These are phyloP conservation scores for Trichonephila clavipes DNA, from an alignment of 1,140 invertebrate genomes.

Conservation along the genomic window DNA sequence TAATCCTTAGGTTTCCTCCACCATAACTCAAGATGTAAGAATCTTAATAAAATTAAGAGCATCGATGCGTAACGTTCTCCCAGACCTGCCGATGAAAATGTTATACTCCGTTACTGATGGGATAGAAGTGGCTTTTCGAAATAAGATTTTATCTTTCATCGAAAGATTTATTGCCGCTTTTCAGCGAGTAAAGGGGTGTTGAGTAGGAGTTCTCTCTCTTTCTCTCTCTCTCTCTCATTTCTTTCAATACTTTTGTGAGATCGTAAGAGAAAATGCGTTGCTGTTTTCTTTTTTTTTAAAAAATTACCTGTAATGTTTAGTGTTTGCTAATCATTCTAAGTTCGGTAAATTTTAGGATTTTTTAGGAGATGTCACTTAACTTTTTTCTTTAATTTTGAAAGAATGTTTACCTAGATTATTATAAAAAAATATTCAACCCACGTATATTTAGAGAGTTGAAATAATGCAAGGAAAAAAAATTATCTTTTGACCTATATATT, in stretches of 20 bases:
- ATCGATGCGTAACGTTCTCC: conserved; percentile 42
- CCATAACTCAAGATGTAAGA: conserved; percentile 66
- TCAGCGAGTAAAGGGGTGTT: not conserved
- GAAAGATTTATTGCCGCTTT: conserved; percentile 57
- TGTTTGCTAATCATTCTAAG: not conserved
- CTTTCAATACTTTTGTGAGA: conserved; percentile 36
- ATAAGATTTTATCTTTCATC: conserved; percentile 56
- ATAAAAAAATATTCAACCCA: not conserved
- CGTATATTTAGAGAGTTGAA: not conserved
- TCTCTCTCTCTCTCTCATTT: not conserved
- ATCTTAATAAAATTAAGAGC: conserved; percentile 71
- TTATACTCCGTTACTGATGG: conserved; percentile 59
- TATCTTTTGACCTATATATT: no score
- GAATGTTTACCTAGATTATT: not conserved
- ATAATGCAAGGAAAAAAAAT: not conserved
- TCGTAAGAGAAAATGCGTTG: not conserved
- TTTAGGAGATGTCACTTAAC: not conserved
- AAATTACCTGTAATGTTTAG: conserved; percentile 18
- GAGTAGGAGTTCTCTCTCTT: not conserved
- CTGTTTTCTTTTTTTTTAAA: not conserved
- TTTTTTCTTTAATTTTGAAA: not conserved
- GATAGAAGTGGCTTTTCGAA: conserved; percentile 51
- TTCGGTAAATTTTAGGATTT: not conserved
- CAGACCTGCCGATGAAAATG: conserved; percentile 49
- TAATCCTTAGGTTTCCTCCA: conserved; percentile 46